Evolutionary conservation across 2,113 vertebrate species (phyloP).

Genomic region (Triplophysa rosa): DNA sequence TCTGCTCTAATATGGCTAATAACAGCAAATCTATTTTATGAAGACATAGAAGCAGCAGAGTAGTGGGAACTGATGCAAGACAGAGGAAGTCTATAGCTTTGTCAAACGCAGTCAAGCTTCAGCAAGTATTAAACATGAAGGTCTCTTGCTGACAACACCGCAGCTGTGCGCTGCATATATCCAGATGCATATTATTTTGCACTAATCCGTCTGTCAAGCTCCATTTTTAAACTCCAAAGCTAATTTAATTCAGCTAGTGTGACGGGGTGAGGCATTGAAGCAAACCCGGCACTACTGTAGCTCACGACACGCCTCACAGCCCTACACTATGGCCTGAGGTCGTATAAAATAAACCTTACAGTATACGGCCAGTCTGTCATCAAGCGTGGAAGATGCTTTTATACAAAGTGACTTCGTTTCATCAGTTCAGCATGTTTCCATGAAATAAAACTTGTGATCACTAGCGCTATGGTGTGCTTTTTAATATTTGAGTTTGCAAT

Average conservation of each 20-base stretch:
- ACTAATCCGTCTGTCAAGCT: slow-evolving; percentile 64
- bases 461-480: not conserved
- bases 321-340: slow-evolving; percentile 37
- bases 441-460: no score
- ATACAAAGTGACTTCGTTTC: no score
- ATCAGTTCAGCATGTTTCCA: not conserved
- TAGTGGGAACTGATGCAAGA: slow-evolving; percentile 50
- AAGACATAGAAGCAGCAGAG: slow-evolving; percentile 45
- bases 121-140: slow-evolving; percentile 65
- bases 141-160: slow-evolving; percentile 63
- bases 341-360: slow-evolving; percentile 1
- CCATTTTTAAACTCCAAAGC: slow-evolving; percentile 67
- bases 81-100: slow-evolving; percentile 59
- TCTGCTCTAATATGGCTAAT: slow-evolving; percentile 52
- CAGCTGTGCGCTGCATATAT: slow-evolving; percentile 57
- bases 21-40: slow-evolving; percentile 64
- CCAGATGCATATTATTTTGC: slow-evolving; percentile 62
- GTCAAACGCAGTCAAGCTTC: slow-evolving; percentile 60
- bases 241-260: slow-evolving; percentile 66
- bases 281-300: slow-evolving; percentile 36
- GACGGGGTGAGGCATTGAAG: slow-evolving; percentile 38
- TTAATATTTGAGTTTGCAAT: not conserved
- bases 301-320: slow-evolving; percentile 11
- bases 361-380: not conserved
- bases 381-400: not conserved